phyloP scores from a whole-genome alignment of 2,888 invertebrate species.

The Pseudolycoriella hygida region DNA sequence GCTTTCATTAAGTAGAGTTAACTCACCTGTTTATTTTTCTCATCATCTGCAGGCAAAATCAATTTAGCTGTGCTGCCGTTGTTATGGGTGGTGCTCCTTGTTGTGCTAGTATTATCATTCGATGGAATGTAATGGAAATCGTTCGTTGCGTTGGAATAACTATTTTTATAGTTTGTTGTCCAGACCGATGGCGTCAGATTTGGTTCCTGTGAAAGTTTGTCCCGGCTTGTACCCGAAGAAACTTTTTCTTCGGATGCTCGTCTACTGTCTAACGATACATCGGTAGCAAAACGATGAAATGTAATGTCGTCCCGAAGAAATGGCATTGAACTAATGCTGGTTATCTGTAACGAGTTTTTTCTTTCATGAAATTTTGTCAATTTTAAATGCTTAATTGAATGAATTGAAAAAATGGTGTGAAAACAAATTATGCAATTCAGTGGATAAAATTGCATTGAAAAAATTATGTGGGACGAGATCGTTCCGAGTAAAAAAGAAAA shows the following conservation, averaged over 20 bases:
- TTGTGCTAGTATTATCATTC: neutral
- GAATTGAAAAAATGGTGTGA: too few relatives aligned
- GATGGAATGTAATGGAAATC: slow-evolving; percentile 3
- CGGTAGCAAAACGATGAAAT: slow-evolving; percentile 6
- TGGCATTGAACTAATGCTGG: slow-evolving; percentile 3
- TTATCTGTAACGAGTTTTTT: slow-evolving; percentile 1
- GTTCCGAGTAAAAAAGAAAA: too few relatives aligned
- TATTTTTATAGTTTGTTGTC: slow-evolving; percentile 2
- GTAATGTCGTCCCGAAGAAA: slow-evolving; percentile 4
- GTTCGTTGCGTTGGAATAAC: neutral
- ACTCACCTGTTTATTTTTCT: slow-evolving; percentile 4
- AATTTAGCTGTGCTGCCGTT: slow-evolving; percentile 4
- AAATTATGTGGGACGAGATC: too few relatives aligned
- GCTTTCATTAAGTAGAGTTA: too few relatives aligned
- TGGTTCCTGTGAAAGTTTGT: neutral
- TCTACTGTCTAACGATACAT: neutral
- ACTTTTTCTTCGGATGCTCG: slow-evolving; percentile 1
- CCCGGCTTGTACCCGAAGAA: neutral
- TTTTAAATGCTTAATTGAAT: too few relatives aligned
- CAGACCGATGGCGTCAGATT: neutral
- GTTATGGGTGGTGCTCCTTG: neutral
- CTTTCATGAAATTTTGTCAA: too few relatives aligned
- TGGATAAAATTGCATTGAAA: too few relatives aligned
- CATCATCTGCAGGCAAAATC: slow-evolving; percentile 1
- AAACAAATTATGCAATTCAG: too few relatives aligned